Conservation (phyloP, 2,797 vertebrate species). For the Betta splendens region DNA sequence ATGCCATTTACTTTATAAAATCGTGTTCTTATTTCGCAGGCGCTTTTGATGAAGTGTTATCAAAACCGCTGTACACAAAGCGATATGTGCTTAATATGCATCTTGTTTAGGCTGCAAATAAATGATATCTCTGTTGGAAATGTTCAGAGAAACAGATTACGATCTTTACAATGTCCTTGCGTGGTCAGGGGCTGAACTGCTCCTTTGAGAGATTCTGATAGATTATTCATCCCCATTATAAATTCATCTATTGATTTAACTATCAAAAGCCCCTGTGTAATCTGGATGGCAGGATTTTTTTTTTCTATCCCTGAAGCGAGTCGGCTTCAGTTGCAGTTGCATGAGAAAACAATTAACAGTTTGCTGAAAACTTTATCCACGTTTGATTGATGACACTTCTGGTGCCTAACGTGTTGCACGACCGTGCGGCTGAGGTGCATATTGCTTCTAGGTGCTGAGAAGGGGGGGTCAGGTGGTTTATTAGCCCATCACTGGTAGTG, state of each 20-base stretch:
- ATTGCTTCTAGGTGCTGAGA: constrained; percentile 31
- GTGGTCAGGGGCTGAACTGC: constrained; percentile 23
- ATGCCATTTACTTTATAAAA: constrained; percentile 55
- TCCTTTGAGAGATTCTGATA: constrained; percentile 30
- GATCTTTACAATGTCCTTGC: constrained; percentile 35
- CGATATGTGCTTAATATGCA: constrained; percentile 19
- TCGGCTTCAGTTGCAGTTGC: constrained; percentile 11
- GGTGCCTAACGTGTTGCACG: constrained; percentile 28
- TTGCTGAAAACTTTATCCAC: constrained; percentile 38
- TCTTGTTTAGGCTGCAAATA: constrained; percentile 47
- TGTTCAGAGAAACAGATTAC: constrained; percentile 26
- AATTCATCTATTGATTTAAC: constrained; percentile 47
- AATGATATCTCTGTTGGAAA: constrained; percentile 22
- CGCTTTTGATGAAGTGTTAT: constrained; percentile 45
- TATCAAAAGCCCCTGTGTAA: constrained; percentile 22
- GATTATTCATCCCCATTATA: constrained; percentile 53
- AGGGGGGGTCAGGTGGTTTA: constrained; percentile 57
- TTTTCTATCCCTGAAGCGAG: constrained; percentile 8
- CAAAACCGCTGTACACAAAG: constrained; percentile 42
- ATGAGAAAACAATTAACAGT: constrained; percentile 25
- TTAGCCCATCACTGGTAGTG: constrained; percentile 57
- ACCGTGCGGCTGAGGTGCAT: constrained; percentile 39
- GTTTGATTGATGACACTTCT: constrained; percentile 54
- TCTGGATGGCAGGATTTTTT: constrained; percentile 4
- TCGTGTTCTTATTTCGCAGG: constrained; percentile 48